A percentile compares a stretch with the other conserved stretches of the same genome.
These are phyloP conservation scores for Apamea anceps DNA, from an alignment of 2,888 invertebrate species.

Conservation along the genomic window DNA sequence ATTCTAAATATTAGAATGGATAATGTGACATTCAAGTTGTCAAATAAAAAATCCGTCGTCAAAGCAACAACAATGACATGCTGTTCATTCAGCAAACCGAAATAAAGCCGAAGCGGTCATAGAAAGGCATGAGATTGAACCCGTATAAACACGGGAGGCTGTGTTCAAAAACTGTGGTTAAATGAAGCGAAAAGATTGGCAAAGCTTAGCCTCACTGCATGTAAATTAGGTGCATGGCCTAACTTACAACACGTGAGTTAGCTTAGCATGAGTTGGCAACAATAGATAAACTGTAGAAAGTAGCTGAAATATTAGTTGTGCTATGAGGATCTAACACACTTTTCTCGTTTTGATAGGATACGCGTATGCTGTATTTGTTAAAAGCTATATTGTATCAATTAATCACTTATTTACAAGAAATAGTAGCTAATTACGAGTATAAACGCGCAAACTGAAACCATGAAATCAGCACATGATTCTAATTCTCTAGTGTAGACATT, in stretches of 20 bases:
- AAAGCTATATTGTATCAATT: background rate
- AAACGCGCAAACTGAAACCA: too few species aligned
- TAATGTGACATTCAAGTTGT: background rate
- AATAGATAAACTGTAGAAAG: background rate
- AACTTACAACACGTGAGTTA: conserved; percentile 1
- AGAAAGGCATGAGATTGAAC: conserved; percentile 37
- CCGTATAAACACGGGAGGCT: conserved; percentile 29
- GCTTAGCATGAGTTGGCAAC: background rate
- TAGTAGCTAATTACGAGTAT: too few species aligned
- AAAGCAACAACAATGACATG: conserved; percentile 17
- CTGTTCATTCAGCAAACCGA: conserved; percentile 17
- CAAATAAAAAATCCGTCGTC: conserved; percentile 6
- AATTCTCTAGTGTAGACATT: too few species aligned
- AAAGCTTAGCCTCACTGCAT: conserved; percentile 40
- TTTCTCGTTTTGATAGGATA: background rate
- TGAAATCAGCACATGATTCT: too few species aligned
- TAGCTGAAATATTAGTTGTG: too few species aligned
- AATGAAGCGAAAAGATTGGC: conserved; percentile 63
- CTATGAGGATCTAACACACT: background rate
- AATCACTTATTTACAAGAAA: background rate
- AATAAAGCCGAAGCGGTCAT: conserved; percentile 22
- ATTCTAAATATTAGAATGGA: background rate
- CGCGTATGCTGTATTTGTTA: background rate
- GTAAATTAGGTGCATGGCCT: conserved; percentile 15
- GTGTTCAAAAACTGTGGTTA: conserved; percentile 59